phyloP scores from a whole-genome alignment of 2,797 vertebrate genomes.

The Melanotaenia parkinsoni region DNA sequence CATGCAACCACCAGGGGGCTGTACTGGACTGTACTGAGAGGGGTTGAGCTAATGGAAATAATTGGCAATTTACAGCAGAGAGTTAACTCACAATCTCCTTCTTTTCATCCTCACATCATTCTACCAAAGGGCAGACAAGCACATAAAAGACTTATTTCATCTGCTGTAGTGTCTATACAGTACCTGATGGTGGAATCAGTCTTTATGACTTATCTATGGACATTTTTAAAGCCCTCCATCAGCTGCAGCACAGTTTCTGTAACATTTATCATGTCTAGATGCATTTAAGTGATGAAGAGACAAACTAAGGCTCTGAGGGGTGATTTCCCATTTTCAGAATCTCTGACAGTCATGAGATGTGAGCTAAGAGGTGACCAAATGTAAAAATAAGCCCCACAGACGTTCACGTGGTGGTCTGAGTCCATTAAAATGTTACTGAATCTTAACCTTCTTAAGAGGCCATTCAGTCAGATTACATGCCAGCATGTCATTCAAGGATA shows the following conservation, averaged over 20 bases:
- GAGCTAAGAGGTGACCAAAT: background rate
- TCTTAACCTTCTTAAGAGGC: constrained; percentile 15
- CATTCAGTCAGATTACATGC: constrained; percentile 41
- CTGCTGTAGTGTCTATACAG: background rate
- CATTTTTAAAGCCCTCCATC: background rate
- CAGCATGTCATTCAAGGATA: constrained; percentile 12
- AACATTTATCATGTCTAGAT: background rate
- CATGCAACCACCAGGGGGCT: constrained; percentile 41
- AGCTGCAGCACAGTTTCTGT: background rate
- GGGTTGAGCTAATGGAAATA: background rate
- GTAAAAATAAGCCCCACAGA: background rate
- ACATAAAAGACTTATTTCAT: too few species aligned
- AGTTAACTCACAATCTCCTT: background rate
- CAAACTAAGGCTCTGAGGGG: background rate
- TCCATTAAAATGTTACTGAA: background rate
- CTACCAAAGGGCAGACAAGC: background rate
- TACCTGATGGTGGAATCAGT: background rate
- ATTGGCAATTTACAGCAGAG: too few species aligned
- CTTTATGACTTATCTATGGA: background rate
- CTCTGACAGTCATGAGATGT: background rate
- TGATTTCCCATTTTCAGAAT: constrained; percentile 1
- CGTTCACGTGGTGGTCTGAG: constrained; percentile 4
- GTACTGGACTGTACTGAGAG: background rate
- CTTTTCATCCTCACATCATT: background rate
- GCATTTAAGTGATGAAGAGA: background rate